phyloP scores from a whole-genome alignment of 2,888 invertebrate genomes.

The Eudasyphora cyanicolor region DNA sequence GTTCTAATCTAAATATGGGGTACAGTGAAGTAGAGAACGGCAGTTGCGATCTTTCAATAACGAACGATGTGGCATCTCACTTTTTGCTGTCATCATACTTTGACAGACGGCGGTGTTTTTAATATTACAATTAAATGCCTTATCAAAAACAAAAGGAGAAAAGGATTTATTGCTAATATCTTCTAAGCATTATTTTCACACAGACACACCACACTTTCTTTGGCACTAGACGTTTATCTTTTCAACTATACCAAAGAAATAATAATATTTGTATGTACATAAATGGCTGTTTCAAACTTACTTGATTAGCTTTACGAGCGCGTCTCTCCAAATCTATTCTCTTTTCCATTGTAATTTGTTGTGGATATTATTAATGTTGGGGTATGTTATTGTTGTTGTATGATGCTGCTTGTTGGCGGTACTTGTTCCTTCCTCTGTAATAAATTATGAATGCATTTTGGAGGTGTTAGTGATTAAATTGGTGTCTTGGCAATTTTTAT shows the following conservation, averaged over 20 bases:
- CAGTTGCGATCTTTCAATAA: not conserved
- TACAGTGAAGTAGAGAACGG: too few relatives aligned
- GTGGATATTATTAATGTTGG: slow-evolving; percentile 32
- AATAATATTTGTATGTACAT: not conserved
- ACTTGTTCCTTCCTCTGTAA: not conserved
- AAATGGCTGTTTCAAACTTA: slow-evolving; percentile 81
- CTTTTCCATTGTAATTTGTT: slow-evolving; percentile 88
- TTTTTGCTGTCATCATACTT: not conserved
- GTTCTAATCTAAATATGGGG: too few relatives aligned
- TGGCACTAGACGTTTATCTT: not conserved
- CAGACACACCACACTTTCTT: too few relatives aligned
- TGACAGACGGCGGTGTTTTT: not conserved
- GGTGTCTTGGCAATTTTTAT: too few relatives aligned
- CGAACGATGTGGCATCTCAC: not conserved
- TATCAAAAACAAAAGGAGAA: too few relatives aligned
- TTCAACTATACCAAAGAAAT: not conserved
- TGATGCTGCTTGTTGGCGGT: not conserved
- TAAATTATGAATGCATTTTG: not conserved
- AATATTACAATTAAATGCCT: not conserved
- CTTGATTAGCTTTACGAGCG: slow-evolving; percentile 93
- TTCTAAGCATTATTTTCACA: too few relatives aligned
- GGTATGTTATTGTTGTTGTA: slow-evolving; percentile 46
- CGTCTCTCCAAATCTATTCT: slow-evolving; percentile 96
- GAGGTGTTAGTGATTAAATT: too few relatives aligned
- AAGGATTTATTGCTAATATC: too few relatives aligned